Base-by-base conservation (phyloP, 2,888 invertebrate genomes). In the Sarcophaga variegata region DNA sequence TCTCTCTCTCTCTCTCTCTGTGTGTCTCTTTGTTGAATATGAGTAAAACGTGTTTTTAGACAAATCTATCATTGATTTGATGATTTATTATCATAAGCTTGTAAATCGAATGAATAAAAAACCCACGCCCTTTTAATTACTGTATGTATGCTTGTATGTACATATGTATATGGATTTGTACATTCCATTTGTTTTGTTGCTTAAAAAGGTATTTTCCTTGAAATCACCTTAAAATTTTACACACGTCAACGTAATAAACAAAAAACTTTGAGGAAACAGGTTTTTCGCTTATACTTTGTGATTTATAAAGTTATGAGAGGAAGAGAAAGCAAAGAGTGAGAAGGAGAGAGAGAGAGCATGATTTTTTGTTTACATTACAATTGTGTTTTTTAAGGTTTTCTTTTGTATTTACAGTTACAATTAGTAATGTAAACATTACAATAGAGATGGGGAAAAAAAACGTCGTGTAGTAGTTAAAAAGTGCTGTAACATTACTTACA, bases 121-220 rank as follows among this genome's bases (percentile, higher is more conserved):
- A 22, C 78, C 83, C 77, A 83, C 77, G 77, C 77, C 77, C 66
- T 71, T 77, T 66, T 66, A 25, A n/a, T 63, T 60, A 37, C 17
- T 6, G 5, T 37, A 2, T 2, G 37, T 10, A 10, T 37, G 8
- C 10, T 8, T 37, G 37, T 22, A 45, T 69, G 14, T 22, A 45
- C 49, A 14, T 69, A 14, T 22, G 8, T 47, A 4, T 69, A 49
- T 49, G 49, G 22, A 11, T 11, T 3, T 17, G 17, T 17, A 67
- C 66, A 67, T 67, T 67, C 66, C 66, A 67, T 69, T 60, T 37
- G 37, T 37, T 37, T 66, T 69, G 2, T 64, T 59, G 20, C 27
- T 37, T 47, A 49, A 75, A 80, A 80, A 64, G 69, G 27, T 20
- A 74, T 75, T 70, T 84, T 76, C 64, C 62, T 67, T 62, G 54